Evolutionary conservation across 2,888 invertebrate genomes (phyloP), one percentile per base, ranked within the genome.

Genomic region (Synergus gifuensis): DNA sequence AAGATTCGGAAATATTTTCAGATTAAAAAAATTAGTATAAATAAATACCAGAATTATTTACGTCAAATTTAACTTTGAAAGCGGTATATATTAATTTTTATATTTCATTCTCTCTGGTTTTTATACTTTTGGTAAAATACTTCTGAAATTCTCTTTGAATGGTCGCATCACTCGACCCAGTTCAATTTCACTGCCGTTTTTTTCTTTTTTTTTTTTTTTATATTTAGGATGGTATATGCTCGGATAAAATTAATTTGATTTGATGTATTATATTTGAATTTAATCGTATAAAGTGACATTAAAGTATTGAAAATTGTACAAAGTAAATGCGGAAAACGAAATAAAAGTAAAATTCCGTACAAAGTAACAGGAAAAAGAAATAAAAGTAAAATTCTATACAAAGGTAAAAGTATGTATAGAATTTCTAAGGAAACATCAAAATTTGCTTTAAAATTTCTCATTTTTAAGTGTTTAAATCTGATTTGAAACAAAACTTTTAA

Each of bases 1-100:
- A 28, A 66, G 42, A 67, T 67, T 67, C 22, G 54, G 14, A 9
- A 54, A 54, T 54, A 54, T n/a, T 54, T 54, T 54, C 54, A 14
- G 54, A 54, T 54, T 1, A n/a, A n/a, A 12, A 54, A n/a, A n/a
- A 36, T 36, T 7, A 5, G 36, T 36, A 36, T 36, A 36, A 36
- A 36, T 36, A 36, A 36, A 36, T 36, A 36, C 5, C 36, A 5
- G 36, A 5, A 36, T 7, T 0, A 5, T 36, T 36, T 5, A 36
- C 5, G 36, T 36, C 5, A 36, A 5, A 58, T n/a, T n/a, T 58
- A 8, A 58, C 2, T 58, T 16, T 14, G 36, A 5, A 22, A 36
- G 1, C 16, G 14, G 7, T 12, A 14, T 36, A 14, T 36, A 14
- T 36, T 1, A 49, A 49, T n/a, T n/a, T 4, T 49, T n/a, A 49